phyloP scores from a whole-genome alignment of 2,888 invertebrate genomes.

The Thelaira solivaga region DNA sequence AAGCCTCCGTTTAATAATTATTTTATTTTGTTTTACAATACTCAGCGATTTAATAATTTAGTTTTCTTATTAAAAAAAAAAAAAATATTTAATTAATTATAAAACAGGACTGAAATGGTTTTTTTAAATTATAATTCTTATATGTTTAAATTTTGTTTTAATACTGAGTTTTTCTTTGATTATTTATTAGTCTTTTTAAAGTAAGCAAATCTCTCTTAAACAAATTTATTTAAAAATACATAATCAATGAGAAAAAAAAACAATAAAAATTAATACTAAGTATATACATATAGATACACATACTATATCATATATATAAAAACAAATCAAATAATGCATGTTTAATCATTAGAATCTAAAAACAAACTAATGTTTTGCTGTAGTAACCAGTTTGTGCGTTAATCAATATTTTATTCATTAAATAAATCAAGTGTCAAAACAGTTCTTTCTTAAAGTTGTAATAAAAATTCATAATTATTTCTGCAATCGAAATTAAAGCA shows the following conservation, averaged over 20 bases:
- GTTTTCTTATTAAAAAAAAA: neutral
- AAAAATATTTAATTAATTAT: neutral
- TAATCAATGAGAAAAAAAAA: slow-evolving; percentile 1
- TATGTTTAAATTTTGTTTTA: slow-evolving; percentile 6
- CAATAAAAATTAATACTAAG: neutral
- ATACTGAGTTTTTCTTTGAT: slow-evolving; percentile 5
- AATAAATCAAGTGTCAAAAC: slow-evolving; percentile 26
- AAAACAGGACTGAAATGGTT: slow-evolving; percentile 35
- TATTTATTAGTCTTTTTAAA: neutral
- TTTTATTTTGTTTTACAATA: slow-evolving; percentile 16
- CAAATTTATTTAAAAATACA: neutral
- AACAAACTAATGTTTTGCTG: slow-evolving; percentile 40
- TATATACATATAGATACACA: too few species aligned
- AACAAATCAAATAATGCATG: slow-evolving; percentile 24
- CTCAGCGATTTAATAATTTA: slow-evolving; percentile 48
- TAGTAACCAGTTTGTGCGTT: slow-evolving; percentile 50
- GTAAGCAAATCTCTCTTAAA: neutral
- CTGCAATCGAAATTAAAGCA: too few species aligned
- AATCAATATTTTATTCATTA: slow-evolving; percentile 21
- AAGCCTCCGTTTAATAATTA: slow-evolving; percentile 30
- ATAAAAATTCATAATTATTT: slow-evolving; percentile 20
- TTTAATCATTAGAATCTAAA: slow-evolving; percentile 41
- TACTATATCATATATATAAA: too few species aligned
- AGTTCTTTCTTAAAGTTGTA: slow-evolving; percentile 1
- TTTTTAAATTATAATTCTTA: neutral